These are phyloP conservation scores for Rotaria socialis DNA, from an alignment of 2,888 invertebrate species.

Conservation along the genomic window DNA sequence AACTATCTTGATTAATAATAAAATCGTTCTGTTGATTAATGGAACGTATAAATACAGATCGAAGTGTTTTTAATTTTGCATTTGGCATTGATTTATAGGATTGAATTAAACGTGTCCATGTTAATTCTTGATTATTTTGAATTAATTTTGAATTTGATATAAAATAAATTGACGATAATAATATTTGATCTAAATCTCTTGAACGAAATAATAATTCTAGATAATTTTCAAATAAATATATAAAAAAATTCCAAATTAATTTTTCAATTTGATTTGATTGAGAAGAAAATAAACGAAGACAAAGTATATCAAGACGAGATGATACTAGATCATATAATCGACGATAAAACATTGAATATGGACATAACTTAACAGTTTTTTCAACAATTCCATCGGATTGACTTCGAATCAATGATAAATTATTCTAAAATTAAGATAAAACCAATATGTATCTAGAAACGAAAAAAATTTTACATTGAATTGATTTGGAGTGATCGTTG, in stretches of 20 bases:
- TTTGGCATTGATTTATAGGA: not conserved
- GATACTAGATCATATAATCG: not conserved
- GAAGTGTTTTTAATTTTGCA: not conserved
- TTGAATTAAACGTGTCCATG: not conserved
- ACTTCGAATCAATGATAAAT: not conserved
- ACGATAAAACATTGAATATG: constrained; percentile 19
- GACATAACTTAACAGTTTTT: not conserved
- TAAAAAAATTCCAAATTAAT: not conserved
- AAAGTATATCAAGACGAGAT: not conserved
- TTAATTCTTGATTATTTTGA: not conserved
- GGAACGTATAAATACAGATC: not conserved
- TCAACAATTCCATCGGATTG: not conserved
- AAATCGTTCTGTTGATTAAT: not conserved
- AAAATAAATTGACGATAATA: not conserved
- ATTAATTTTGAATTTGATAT: not conserved
- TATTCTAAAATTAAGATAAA: not conserved
- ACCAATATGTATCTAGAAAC: too few relatives aligned
- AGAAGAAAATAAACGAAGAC: not conserved
- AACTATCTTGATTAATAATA: not conserved
- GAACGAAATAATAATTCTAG: not conserved
- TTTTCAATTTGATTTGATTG: not conserved
- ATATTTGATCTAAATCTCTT: constrained; percentile 22
- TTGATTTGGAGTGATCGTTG: too few relatives aligned
- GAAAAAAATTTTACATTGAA: too few relatives aligned
- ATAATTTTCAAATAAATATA: constrained; percentile 9